Evolutionary conservation across 2,888 invertebrate species (phyloP).

Genomic region (Embidobia sp.): DNA sequence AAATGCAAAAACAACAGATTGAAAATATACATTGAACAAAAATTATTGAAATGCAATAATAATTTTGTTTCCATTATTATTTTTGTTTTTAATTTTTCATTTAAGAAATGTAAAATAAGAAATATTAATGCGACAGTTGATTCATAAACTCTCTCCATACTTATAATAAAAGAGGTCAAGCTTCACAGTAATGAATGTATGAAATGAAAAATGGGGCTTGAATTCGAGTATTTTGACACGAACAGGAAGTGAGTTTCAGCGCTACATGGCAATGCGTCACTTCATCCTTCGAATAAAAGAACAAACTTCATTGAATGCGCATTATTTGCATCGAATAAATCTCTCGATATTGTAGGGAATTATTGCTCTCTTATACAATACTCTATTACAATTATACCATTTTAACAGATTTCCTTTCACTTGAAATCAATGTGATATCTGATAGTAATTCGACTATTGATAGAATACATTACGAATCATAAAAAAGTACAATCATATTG

Average conservation of each 20-base stretch:
- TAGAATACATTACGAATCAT: no score
- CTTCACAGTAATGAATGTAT: slow-evolving; percentile 46
- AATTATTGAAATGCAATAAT: no score
- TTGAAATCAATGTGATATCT: background rate
- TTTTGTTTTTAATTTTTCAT: no score
- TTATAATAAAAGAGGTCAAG: slow-evolving; percentile 50
- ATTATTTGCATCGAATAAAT: slow-evolving; percentile 53
- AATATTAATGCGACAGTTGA: slow-evolving; percentile 43
- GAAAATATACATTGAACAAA: no score
- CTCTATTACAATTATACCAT: slow-evolving; percentile 28
- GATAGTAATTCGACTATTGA: no score
- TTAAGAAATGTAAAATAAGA: slow-evolving; percentile 36
- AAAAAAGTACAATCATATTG: no score
- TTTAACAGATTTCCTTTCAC: slow-evolving; percentile 28
- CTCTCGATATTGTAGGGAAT: slow-evolving; percentile 46
- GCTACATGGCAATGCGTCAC: slow-evolving; percentile 52
- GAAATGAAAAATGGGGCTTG: slow-evolving; percentile 50
- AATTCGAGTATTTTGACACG: slow-evolving; percentile 52
- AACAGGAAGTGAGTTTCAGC: slow-evolving; percentile 44
- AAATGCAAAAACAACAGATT: no score
- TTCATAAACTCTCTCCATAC: slow-evolving; percentile 45
- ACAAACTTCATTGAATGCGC: slow-evolving; percentile 52
- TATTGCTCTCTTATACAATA: slow-evolving; percentile 36
- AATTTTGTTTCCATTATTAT: no score
- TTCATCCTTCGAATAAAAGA: slow-evolving; percentile 50